Base-by-base conservation (phyloP, 2,888 invertebrate species). In the Cephus nigrinus region DNA sequence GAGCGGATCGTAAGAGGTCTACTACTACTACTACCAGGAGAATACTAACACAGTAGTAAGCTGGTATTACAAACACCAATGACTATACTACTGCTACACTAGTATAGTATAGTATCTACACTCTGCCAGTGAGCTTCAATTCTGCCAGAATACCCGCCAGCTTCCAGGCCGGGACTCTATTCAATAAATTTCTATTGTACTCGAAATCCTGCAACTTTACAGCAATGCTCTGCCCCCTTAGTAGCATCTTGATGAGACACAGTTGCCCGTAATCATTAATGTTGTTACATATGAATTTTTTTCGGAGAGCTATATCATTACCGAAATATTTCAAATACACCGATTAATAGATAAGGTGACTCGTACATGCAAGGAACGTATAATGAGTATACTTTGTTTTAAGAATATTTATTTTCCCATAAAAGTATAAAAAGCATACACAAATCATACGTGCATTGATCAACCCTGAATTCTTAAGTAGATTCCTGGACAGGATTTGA, bases 1-100 rank as follows among this genome's bases (percentile, higher is more conserved):
- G 89, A 88, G 88, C 82, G 83, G 85, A 87, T 86, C 87, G 90
- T 90, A 90, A 89, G 90, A 89, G 89, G 87, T 84, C 84, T 84
- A 80, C 74, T 34, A 33, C 74, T 33, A 34, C 33, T 33, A 34
- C 33, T 74, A n/a, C 74, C 71, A 71, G 71, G 9, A 11, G 31
- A 32, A 30, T 30, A 71, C 30, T 30, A 31, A 15, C 71, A 23
- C 30, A 71, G 71, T 71, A 71, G 31, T 71, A 12, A 12, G 55
- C 23, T 55, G 23, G 55, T 55, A 23, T 55, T 55, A 23, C 55
- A 23, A 55, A 55, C 55, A 55, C 55, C 55, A 55, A 55, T 55
- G 55, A 23, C 55, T 55, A 55, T 23, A 55, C 55, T 40, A 40
- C 15, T 40, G 40, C 15, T 15, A 40, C 5, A 40, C 15, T 55